A percentile compares a stretch with the other conserved stretches of the same genome.
phyloP scores from a whole-genome alignment of 2,113 vertebrate genomes.

The Mixornis gularis region DNA sequence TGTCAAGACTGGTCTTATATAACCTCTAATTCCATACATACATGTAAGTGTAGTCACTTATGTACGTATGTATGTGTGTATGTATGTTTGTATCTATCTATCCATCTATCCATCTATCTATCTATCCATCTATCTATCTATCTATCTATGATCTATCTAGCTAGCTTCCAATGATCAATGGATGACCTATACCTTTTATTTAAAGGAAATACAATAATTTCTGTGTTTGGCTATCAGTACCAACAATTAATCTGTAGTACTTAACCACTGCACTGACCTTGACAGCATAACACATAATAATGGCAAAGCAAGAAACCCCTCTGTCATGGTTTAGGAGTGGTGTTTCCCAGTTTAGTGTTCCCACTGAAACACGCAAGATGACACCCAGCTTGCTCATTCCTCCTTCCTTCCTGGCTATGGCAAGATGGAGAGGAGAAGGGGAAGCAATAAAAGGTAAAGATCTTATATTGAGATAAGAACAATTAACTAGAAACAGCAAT shows the following conservation, averaged over 20 bases:
- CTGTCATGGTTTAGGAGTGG: rapidly evolving
- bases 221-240: neutral
- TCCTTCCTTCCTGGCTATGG: neutral
- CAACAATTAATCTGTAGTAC: neutral
- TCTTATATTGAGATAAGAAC: neutral
- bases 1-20: neutral
- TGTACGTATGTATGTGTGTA: neutral
- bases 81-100: neutral
- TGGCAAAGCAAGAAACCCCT: neutral
- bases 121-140: neutral
- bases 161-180: neutral
- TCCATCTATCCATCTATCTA: too few species aligned
- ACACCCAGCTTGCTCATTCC: neutral
- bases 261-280: neutral
- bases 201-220: neutral
- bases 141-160: too few species aligned
- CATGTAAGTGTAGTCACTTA: neutral
- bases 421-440: neutral
- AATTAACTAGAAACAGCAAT: neutral
- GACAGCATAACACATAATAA: neutral
- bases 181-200: neutral
- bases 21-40: neutral
- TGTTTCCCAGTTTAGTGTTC: neutral
- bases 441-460: neutral
- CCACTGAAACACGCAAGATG: neutral